Percentiles rank a stretch among this genome's conserved stretches.
phyloP scores from a whole-genome alignment of 2,113 vertebrate species.

The Ranitomeya variabilis region DNA sequence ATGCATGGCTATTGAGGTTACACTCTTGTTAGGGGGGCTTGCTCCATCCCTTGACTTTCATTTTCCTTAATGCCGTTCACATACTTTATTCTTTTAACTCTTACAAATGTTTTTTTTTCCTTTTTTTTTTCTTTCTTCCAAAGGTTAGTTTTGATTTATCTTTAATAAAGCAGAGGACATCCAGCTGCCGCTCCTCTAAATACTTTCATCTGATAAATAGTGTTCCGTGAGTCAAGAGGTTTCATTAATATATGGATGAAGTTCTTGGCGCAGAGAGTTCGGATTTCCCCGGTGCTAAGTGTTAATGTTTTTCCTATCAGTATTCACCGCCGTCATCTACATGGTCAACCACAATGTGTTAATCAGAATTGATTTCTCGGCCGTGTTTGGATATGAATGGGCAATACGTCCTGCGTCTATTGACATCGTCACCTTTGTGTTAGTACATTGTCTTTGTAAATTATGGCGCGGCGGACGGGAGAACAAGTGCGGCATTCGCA shows the following conservation, averaged over 20 bases:
- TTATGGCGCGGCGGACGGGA: not conserved
- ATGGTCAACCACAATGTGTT: slow-evolving; percentile 29
- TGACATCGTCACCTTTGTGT: not conserved
- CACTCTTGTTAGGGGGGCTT: slow-evolving; percentile 43
- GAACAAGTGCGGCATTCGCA: not conserved
- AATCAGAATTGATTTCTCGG: slow-evolving; percentile 27
- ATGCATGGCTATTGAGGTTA: slow-evolving; percentile 9
- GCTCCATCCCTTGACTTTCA: slow-evolving; percentile 41
- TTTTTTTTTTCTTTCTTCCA: slow-evolving; percentile 45
- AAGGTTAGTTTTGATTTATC: slow-evolving; percentile 61
- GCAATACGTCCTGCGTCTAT: not conserved
- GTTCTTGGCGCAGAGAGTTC: slow-evolving; percentile 62
- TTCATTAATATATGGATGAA: slow-evolving; percentile 68
- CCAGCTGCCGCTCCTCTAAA: slow-evolving; percentile 68
- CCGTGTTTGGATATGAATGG: not conserved
- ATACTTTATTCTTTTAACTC: slow-evolving; percentile 36
- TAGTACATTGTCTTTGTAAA: not conserved
- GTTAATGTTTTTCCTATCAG: slow-evolving; percentile 65
- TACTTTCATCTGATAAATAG: slow-evolving; percentile 69
- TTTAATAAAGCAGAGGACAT: slow-evolving; percentile 65
- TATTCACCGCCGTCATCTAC: slow-evolving; percentile 32
- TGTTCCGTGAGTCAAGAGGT: slow-evolving; percentile 67
- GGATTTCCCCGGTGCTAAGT: slow-evolving; percentile 65
- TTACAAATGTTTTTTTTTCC: slow-evolving; percentile 46
- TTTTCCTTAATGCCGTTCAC: slow-evolving; percentile 19